Evolutionary conservation across 2,888 invertebrate genomes (phyloP).

Genomic region (Lasioglossum oenotherae): DNA sequence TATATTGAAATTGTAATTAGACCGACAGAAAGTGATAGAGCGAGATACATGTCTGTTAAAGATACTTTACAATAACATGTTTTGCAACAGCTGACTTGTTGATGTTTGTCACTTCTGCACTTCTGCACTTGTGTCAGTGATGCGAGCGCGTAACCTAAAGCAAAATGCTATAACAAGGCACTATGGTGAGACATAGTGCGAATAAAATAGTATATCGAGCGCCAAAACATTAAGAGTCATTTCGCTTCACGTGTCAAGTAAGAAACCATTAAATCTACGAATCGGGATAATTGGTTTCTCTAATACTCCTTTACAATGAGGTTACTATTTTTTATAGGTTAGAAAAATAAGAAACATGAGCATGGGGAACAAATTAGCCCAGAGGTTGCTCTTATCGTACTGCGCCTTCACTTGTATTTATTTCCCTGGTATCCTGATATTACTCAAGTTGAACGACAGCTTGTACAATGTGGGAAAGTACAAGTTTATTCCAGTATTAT

Average conservation of each 20-base stretch:
- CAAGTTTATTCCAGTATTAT: constrained; percentile 82
- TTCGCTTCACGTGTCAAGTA: constrained; percentile 29
- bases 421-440: constrained; percentile 86
- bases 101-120: not conserved
- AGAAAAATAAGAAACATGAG: constrained; percentile 36
- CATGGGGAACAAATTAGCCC: constrained; percentile 59
- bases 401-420: constrained; percentile 88
- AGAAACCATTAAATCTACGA: constrained; percentile 7
- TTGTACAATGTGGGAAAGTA: constrained; percentile 87
- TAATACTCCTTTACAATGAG: not conserved
- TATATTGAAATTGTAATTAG: not conserved
- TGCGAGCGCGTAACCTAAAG: not conserved
- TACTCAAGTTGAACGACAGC: constrained; percentile 86
- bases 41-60: not conserved
- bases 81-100: constrained; percentile 29
- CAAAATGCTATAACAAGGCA: constrained; percentile 8
- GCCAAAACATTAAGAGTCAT: constrained; percentile 7
- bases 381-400: constrained; percentile 83
- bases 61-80: not conserved
- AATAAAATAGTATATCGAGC: constrained; percentile 6
- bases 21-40: not conserved
- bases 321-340: constrained; percentile 37
- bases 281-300: not conserved
- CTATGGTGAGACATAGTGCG: not conserved
- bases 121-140: too few relatives aligned